Conservation (phyloP, 2,113 vertebrate genomes). For the Takifugu bimaculatus region DNA sequence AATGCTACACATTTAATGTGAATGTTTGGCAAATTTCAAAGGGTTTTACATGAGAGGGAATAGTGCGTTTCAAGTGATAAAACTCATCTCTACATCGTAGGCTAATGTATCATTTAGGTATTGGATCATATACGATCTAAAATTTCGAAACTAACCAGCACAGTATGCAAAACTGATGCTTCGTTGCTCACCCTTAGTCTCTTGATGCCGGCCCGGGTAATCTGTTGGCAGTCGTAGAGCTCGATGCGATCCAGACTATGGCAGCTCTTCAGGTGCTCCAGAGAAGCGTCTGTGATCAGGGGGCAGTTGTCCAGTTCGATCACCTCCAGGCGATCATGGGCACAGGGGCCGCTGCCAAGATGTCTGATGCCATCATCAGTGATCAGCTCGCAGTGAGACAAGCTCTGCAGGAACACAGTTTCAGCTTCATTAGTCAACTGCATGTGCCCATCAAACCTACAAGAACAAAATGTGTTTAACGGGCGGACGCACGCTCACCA, state of each 20-base stretch:
- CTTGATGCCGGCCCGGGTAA: conserved; percentile 95
- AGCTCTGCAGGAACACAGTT: conserved; percentile 73
- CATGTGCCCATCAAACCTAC: not conserved
- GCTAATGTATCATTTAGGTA: no score
- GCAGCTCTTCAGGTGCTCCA: conserved; percentile 98
- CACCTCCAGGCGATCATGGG: conserved; percentile 94
- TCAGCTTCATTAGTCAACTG: conserved; percentile 8
- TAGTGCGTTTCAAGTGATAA: no score
- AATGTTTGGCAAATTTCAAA: no score
- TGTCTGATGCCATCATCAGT: conserved; percentile 97
- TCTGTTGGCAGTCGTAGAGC: conserved; percentile 98
- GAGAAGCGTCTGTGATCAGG: conserved; percentile 93
- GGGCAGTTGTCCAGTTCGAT: conserved; percentile 99
- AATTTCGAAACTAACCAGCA: not conserved
- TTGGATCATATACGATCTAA: no score
- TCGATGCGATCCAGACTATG: conserved; percentile 97
- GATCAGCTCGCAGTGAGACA: conserved; percentile 98
- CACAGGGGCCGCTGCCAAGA: conserved; percentile 92
- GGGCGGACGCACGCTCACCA: conserved; percentile 78
- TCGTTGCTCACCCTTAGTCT: conserved; percentile 86
- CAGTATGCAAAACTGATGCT: not conserved
- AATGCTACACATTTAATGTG: no score
- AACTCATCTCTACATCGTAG: no score
- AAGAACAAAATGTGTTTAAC: not conserved
- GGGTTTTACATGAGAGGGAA: no score